Evolutionary conservation across 2,797 vertebrate species (phyloP).

Genomic region (Rachycentron canadum): DNA sequence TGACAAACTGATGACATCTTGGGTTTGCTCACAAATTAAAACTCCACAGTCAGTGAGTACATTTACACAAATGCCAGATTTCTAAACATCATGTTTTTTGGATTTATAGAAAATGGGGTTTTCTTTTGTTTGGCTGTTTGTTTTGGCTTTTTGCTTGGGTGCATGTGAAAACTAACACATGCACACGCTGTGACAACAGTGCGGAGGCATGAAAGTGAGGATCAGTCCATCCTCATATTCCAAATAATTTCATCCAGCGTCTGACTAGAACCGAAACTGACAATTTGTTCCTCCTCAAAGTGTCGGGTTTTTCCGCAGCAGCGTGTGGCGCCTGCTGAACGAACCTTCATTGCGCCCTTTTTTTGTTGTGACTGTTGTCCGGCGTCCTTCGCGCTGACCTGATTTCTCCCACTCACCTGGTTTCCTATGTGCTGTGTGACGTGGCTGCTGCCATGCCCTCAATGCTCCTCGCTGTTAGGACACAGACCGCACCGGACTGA

Average conservation of each 20-base stretch:
- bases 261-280: neutral
- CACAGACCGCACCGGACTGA: neutral
- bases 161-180: neutral
- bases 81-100: neutral
- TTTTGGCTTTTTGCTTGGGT: neutral
- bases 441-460: neutral
- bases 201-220: neutral
- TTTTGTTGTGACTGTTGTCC: neutral
- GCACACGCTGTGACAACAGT: neutral
- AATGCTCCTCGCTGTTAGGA: neutral
- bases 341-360: neutral
- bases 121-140: too few relatives aligned
- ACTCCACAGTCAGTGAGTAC: neutral
- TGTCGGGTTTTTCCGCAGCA: constrained; percentile 12
- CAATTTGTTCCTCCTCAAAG: neutral
- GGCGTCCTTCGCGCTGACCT: too few relatives aligned
- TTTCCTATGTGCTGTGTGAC: neutral
- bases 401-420: neutral
- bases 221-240: neutral
- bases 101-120: too few relatives aligned
- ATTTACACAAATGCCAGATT: constrained; percentile 1
- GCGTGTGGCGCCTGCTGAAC: neutral
- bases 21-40: constrained; percentile 11
- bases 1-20: constrained; percentile 2
- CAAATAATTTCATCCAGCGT: neutral